These are phyloP conservation scores for Parapristionchus giblindavisi DNA, from an alignment of 2,888 invertebrate genomes.

Conservation along the genomic window DNA sequence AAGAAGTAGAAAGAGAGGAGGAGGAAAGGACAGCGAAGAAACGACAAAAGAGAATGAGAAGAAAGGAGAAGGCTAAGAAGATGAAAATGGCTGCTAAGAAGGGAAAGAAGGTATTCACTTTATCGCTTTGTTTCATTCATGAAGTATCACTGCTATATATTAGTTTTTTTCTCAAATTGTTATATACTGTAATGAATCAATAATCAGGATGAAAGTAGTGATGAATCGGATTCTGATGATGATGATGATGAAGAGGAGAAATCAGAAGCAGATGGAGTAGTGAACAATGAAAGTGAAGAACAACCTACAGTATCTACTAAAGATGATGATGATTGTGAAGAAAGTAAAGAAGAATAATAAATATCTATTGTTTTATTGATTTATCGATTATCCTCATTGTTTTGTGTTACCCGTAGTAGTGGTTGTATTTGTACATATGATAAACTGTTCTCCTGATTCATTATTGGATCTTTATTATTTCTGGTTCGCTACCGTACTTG, in stretches of 20 bases:
- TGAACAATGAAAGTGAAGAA: slow-evolving; percentile 1
- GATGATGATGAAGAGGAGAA: slow-evolving; percentile 38
- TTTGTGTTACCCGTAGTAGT: background rate
- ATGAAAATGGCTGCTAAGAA: slow-evolving; percentile 26
- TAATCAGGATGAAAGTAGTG: background rate
- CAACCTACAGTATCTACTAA: slow-evolving; percentile 28
- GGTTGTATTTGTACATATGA: slow-evolving; percentile 33
- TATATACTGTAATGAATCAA: background rate
- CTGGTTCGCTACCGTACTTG: slow-evolving; percentile 22
- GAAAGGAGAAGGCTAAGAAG: slow-evolving; percentile 47
- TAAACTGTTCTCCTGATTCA: slow-evolving; percentile 9
- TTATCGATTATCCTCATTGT: background rate
- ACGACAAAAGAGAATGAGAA: slow-evolving; percentile 80
- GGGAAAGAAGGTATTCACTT: slow-evolving; percentile 34
- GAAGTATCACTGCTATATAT: background rate
- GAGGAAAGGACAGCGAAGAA: slow-evolving; percentile 78
- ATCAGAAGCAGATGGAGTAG: slow-evolving; percentile 32
- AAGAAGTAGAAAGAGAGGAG: slow-evolving; percentile 74
- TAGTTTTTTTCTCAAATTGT: background rate
- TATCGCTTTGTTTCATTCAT: background rate
- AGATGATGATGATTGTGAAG: slow-evolving; percentile 31
- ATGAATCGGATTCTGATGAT: slow-evolving; percentile 39
- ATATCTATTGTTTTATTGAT: background rate
- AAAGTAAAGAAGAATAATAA: slow-evolving; percentile 24
- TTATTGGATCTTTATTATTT: background rate